phyloP scores from a whole-genome alignment of 1,140 invertebrate species.

The Leptestheria dahalacensis region DNA sequence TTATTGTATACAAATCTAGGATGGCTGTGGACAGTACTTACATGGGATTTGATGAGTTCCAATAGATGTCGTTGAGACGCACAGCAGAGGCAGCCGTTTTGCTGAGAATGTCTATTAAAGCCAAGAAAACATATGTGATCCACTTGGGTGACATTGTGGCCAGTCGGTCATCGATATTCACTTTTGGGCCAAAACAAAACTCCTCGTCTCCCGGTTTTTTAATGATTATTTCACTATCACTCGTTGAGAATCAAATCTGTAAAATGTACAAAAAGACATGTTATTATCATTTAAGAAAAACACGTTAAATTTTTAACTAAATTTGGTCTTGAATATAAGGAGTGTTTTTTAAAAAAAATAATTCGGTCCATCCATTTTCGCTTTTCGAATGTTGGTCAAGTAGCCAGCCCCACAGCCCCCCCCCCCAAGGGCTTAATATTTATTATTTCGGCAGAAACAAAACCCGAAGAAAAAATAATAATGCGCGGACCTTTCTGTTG shows the following conservation, averaged over 20 bases:
- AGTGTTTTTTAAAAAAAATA: too few species aligned
- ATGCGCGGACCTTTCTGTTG: too few species aligned
- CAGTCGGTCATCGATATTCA: background rate
- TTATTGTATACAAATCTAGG: background rate
- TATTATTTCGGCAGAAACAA: background rate
- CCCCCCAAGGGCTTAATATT: background rate
- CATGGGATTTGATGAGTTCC: constrained; percentile 9
- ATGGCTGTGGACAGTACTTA: background rate
- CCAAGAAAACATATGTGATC: constrained; percentile 2
- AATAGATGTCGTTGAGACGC: constrained; percentile 7
- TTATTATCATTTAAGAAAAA: too few species aligned
- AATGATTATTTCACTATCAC: background rate
- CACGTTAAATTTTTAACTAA: too few species aligned
- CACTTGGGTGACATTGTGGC: background rate
- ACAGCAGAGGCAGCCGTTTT: constrained; percentile 2
- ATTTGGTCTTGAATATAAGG: too few species aligned
- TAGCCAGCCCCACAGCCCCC: too few species aligned
- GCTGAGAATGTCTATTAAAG: background rate
- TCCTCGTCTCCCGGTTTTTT: background rate
- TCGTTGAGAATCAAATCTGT: too few species aligned
- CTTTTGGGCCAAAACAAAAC: background rate
- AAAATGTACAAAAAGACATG: too few species aligned
- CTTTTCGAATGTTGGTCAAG: too few species aligned
- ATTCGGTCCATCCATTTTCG: too few species aligned
- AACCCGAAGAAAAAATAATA: background rate